phyloP scores from a whole-genome alignment of 2,888 invertebrate species.

The Horisme vitalbata region DNA sequence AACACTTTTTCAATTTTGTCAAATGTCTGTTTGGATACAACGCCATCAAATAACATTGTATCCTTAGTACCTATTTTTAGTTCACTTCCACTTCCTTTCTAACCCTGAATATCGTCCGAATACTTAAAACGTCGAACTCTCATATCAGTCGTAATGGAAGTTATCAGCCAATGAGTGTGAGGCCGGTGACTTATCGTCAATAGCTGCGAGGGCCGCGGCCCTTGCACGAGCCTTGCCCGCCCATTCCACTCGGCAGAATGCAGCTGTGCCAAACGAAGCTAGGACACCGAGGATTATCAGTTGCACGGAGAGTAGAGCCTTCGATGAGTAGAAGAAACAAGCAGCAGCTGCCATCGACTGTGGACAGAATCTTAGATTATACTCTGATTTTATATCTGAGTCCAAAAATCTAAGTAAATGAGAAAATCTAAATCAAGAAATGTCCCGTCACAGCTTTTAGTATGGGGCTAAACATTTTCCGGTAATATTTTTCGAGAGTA shows the following conservation, averaged over 20 bases:
- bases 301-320: constrained; percentile 87
- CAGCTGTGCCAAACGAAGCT: constrained; percentile 88
- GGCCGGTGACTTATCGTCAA: constrained; percentile 61
- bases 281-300: constrained; percentile 87
- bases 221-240: constrained; percentile 57
- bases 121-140: constrained; percentile 2
- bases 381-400: too few relatives aligned
- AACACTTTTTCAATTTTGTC: too few relatives aligned
- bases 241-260: constrained; percentile 92
- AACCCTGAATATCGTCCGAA: constrained; percentile 7
- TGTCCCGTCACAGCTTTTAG: too few relatives aligned
- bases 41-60: too few relatives aligned
- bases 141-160: constrained; percentile 69
- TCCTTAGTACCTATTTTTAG: too few relatives aligned
- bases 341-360: constrained; percentile 93
- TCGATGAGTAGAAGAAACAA: constrained; percentile 92
- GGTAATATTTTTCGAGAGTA: too few relatives aligned
- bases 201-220: constrained; percentile 49
- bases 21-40: too few relatives aligned
- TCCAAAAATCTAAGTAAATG: too few relatives aligned
- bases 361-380: too few relatives aligned
- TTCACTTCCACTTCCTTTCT: not conserved
- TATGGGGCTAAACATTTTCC: too few relatives aligned
- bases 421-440: too few relatives aligned
- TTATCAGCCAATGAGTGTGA: constrained; percentile 67